Percentiles rank a stretch among this genome's conserved stretches.
These are phyloP conservation scores for Tamias sibiricus DNA, from an alignment of 2,113 vertebrate genomes.

Conservation along the genomic window DNA sequence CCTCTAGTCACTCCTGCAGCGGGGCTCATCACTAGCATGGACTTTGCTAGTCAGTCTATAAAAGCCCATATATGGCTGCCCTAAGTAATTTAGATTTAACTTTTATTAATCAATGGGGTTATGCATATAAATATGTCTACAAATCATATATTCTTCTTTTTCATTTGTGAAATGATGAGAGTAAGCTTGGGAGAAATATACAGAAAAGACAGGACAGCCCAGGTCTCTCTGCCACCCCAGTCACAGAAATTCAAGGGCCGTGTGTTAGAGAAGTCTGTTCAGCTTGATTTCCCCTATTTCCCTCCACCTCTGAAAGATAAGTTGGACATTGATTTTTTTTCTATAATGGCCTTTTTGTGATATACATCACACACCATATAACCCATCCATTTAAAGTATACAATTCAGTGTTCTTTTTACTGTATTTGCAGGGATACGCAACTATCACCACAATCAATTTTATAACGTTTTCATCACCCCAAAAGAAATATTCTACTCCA, in stretches of 20 bases:
- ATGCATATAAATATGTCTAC: not conserved
- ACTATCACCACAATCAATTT: not conserved
- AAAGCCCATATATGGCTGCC: not conserved
- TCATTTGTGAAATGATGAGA: not conserved
- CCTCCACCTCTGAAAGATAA: constrained; percentile 3
- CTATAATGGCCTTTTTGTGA: not conserved
- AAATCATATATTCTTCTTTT: not conserved
- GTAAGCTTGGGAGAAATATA: not conserved
- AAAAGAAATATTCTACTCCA: not conserved
- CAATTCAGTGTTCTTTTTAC: not conserved
- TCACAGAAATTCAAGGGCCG: not conserved
- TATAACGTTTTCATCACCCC: not conserved
- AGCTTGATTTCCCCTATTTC: not conserved
- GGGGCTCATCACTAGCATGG: not conserved
- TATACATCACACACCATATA: not conserved
- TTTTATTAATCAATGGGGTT: not conserved
- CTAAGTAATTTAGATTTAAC: not conserved
- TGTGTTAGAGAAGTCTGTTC: not conserved
- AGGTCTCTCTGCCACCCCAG: not conserved
- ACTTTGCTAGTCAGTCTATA: not conserved
- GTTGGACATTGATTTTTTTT: not conserved
- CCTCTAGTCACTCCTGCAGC: no score
- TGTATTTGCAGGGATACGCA: not conserved
- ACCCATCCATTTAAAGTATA: not conserved
- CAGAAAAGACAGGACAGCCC: not conserved